phyloP scores from a whole-genome alignment of 2,888 invertebrate species.

The Seladonia tumulorum region DNA sequence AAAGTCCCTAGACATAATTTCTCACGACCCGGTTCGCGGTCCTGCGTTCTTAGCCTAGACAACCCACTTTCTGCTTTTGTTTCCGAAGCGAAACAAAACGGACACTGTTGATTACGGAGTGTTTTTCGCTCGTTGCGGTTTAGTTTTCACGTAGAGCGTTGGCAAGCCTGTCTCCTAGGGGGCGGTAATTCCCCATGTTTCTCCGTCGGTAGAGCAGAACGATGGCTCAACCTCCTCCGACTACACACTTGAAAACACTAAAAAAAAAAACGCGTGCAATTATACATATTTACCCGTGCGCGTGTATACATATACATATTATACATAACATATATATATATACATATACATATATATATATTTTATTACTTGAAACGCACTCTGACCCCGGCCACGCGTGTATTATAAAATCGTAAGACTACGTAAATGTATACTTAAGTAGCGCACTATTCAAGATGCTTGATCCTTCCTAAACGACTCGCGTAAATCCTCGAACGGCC shows the following conservation, averaged over 20 bases:
- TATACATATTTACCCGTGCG: slow-evolving; percentile 48
- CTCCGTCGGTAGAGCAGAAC: slow-evolving; percentile 60
- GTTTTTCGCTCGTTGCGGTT: not conserved
- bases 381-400: slow-evolving; percentile 77
- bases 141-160: slow-evolving; percentile 1
- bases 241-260: slow-evolving; percentile 53
- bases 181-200: slow-evolving; percentile 30
- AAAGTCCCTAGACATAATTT: not conserved
- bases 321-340: slow-evolving; percentile 62
- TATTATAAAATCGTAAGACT: slow-evolving; percentile 66
- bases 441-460: slow-evolving; percentile 72
- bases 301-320: slow-evolving; percentile 57
- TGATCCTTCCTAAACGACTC: slow-evolving; percentile 67
- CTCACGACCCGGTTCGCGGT: not conserved
- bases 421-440: slow-evolving; percentile 67
- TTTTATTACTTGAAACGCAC: slow-evolving; percentile 75
- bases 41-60: not conserved
- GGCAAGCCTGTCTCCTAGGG: slow-evolving; percentile 8
- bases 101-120: not conserved
- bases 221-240: slow-evolving; percentile 67
- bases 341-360: slow-evolving; percentile 71
- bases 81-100: not conserved
- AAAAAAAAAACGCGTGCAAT: slow-evolving; percentile 34
- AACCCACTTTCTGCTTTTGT: not conserved
- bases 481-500: slow-evolving; percentile 23